Evolutionary conservation across 1,140 invertebrate species (phyloP), one percentile per base, ranked within the genome.

Genomic region (Drosophila azteca): DNA sequence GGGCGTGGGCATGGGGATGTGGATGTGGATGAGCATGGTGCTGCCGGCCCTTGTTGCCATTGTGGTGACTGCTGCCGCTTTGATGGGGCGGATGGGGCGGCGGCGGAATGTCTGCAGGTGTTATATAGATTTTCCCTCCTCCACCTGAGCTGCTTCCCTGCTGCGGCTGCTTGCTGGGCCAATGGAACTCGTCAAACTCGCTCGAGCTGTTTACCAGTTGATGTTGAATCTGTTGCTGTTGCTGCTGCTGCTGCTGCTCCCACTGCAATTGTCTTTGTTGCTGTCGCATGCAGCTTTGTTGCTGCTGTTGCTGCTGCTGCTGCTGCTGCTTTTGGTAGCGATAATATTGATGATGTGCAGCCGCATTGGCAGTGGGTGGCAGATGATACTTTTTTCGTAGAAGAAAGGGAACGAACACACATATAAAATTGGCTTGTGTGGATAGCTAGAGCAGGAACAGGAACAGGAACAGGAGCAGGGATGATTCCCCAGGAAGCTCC

Each of bases 341-440:
- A 88, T 82, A 80, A 81, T 89, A 81, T 79, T 89, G 82, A 76
- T 89, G 87, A 78, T 88, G 80, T 65, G 88, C 82, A 64, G 77
- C 51, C 49, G 77, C 74, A 67, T 60, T 74, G 59, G 68, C 77
- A 67, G 73, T 80, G 66, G 77, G 72, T 62, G 82, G 82, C 73
- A 87, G 62, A 79, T 85, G 90, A 74, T 58, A 74, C 71, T 74
- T 75, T 81, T 81, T 64, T 15, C 17, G 53, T 50, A 41, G 54
- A 59, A 45, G 31, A 44, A 53, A 60, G 41, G 46, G 62, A 64
- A 63, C 50, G 62, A 64, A 63, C 50, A 59, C 50, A 75, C 69
- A 87, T 70, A 85, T 69, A 78, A 81, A 87, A 87, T 77, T 78
- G 71, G 57, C 69, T 77, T 74, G 82, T 74, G 82, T 74, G 73